Evolutionary conservation across 1,140 invertebrate genomes (phyloP), one percentile per base, ranked within the genome.

Genomic region (Drosophila teissieri): DNA sequence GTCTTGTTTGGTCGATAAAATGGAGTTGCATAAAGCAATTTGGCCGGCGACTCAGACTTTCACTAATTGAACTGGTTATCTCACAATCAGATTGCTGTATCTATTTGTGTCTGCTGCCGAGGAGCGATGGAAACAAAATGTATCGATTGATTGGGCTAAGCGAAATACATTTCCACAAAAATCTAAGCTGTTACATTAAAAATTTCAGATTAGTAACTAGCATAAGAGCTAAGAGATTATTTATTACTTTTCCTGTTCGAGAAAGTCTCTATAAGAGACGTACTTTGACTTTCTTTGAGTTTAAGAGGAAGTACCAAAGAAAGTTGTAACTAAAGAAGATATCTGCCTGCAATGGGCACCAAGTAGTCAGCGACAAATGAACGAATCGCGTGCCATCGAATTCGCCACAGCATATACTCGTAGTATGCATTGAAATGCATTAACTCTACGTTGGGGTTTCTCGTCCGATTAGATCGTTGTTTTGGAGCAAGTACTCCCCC

Each of bases 1-100:
- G 37, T n/a, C 39, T 67, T 80, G 76, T 84, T 84, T 84, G 80
- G 58, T 84, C 73, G 73, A 84, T 82, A 83, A 64, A 55, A 60
- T 14, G 5, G 36, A 63, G 37, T 75, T 76, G 70, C 53, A 75
- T 65, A 65, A 74, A 54, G 31, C 12, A 10, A 39, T 19, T 34
- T n/a, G n/a, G 31, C 24, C 19, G 11, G 15, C 31, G 12, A 24
- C 31, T 39, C 27, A 72, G 46, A 75, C 75, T 77, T 80, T 76
- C 54, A 61, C 72, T 65, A 80, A 73, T 75, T 72, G 80, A 3
- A 63, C 80, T 53, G 58, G 75, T 60, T 63, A 82, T 65, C 34
- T 60, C 11, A 14, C 24, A 58, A 42, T 42, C 27, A 39, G 69
- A 75, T 75, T 31, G 48, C 11, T 12, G 37, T 8, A n/a, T 31